Evolutionary conservation across 2,797 vertebrate species (phyloP), one percentile per base, ranked within the genome.

Genomic region (Emydoidea blandingii): DNA sequence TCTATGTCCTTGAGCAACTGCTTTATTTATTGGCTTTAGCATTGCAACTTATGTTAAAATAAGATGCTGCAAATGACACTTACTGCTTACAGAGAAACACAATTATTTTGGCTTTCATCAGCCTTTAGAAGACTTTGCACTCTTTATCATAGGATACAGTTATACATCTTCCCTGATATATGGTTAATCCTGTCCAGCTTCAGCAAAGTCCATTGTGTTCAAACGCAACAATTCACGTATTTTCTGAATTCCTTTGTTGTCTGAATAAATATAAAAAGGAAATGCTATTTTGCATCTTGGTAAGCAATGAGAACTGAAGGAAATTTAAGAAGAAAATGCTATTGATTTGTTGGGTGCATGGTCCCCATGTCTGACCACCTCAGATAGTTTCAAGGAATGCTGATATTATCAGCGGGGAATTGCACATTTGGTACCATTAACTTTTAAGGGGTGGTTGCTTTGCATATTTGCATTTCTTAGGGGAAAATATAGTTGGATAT

Each of bases 101-200:
- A 34, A 89, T 95, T 91, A 49, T 88, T 90, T 47, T 92, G 79
- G 47, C 57, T 94, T 88, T 91, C 78, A 29, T 62, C 31, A 85
- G 79, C 90, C n/a, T 90, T 80, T 18, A 29, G 80, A 79, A 91
- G 12, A n/a, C 79, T 87, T 18, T 29, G 57, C 56, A 37, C 79
- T 94, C 18, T 80, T 72, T 90, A 0, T 49, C 34, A 80, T 1
- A 82, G 76, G 62, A 44, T 88, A 79, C 5, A 74, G 12, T 89
- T 92, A 25, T 16, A 37, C n/a, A 25, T 86, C 65, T 82, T 49
- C 37, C 79, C 89, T 2, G 2, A 85, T 14, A 19, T 81, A 56
- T 47, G 49, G 81, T 81, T 91, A 59, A 94, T 92, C 65, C 62
- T 59, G 5, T 86, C 41, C 83, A 92, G 83, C 79, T 95, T 79